A percentile compares a stretch with the other conserved stretches of the same genome.
Conservation (phyloP, 1,140 invertebrate genomes). For the Lordiphosa clarofinis region DNA sequence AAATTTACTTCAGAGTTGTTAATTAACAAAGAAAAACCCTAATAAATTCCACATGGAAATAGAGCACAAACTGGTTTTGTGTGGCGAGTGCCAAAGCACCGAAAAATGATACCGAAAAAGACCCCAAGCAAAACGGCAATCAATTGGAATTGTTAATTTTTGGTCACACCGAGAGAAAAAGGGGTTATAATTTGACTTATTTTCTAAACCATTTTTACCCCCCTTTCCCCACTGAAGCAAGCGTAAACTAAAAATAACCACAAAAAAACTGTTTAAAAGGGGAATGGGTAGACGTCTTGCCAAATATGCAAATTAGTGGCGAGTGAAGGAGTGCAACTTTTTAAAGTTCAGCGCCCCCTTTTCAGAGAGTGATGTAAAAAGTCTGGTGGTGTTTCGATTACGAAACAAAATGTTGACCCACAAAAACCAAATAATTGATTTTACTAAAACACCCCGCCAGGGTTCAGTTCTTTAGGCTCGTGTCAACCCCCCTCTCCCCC, state of each 20-base stretch:
- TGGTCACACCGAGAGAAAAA: too few relatives aligned
- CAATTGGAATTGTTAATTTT: too few relatives aligned
- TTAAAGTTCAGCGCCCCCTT: constrained; percentile 26
- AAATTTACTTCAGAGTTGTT: constrained; percentile 5
- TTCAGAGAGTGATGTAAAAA: constrained; percentile 31
- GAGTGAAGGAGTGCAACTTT: constrained; percentile 8
- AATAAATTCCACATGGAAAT: background rate
- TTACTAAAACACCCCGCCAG: constrained; percentile 18
- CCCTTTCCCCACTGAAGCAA: background rate
- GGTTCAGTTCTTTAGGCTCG: constrained; percentile 28
- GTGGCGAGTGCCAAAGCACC: background rate
- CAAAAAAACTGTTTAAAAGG: constrained; percentile 8
- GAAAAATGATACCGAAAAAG: too few relatives aligned
- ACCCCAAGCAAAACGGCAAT: too few relatives aligned
- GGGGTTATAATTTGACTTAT: too few relatives aligned
- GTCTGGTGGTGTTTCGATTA: constrained; percentile 23
- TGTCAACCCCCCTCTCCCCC: constrained; percentile 8
- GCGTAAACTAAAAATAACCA: constrained; percentile 25
- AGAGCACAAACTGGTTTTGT: background rate
- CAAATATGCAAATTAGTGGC: constrained; percentile 33
- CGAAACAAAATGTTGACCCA: constrained; percentile 52
- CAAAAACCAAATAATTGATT: constrained; percentile 59
- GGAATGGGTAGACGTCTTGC: constrained; percentile 10
- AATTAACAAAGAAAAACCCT: constrained; percentile 9
- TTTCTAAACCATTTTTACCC: too few relatives aligned